Base-by-base conservation (phyloP, 2,113 vertebrate genomes). In the Malurus alboscapulatus region DNA sequence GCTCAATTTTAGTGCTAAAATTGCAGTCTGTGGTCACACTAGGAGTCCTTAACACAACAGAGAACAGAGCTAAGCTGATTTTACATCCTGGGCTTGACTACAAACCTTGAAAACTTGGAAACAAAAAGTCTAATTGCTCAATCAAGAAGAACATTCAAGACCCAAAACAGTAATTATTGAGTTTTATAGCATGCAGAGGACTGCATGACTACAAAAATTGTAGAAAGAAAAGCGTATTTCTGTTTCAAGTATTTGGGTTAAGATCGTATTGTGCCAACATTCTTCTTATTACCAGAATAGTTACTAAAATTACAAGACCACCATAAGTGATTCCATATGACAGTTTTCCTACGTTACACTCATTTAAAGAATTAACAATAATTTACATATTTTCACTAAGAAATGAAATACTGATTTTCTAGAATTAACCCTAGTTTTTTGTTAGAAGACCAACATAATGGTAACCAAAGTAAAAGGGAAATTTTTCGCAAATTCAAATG, bases 241-340 rank as follows among this genome's bases (percentile, higher is more conserved):
- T 44, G 34, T 36, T 94, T 85, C 55, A 83, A 79, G 47, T 40
- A 80, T 65, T 79, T 73, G 54, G 10, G 13, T 69, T 72, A 84
- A 66, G 54, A 89, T 92, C 95, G 87, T 78, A 92, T 55, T 78
- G 54, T 53, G 78, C 38, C 71, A 94, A 87, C 16, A 50, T 90
- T 91, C 44, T 79, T 94, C 44, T 71, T 48, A 75, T 22, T 87
- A 87, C 48, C 54, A 61, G 69, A 92, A 92, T 17, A 2, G 6
- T 78, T 87, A 84, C 44, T 87, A 84, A 82, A 92, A 82, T 82
- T 50, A 84, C 45, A 75, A 79, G 87, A 82, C 74, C 30, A 68
- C 48, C 42, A 15, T 72, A 95, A 91, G 38, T 75, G 57, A 87
- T 85, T 26, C 75, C 69, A 92, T 69, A 82, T 30, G 48, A 93